Base-by-base conservation (phyloP, 37 sponge, comb jelly and placozoan genomes). In the Eunapius fragilis region DNA sequence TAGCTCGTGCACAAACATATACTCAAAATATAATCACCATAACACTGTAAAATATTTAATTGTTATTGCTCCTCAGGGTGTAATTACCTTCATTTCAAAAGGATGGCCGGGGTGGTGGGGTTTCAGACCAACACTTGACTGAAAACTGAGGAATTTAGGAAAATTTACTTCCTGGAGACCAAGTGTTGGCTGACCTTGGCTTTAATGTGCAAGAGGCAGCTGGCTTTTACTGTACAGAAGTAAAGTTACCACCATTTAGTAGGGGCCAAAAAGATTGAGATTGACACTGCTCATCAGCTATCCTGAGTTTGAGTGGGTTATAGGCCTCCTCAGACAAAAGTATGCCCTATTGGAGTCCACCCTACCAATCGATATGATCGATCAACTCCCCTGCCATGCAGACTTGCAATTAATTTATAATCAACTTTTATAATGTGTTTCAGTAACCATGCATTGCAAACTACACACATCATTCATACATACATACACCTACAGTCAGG, bases 41-140 rank as follows among this genome's bases (percentile, higher is more conserved):
- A 90, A 94, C 37, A 94, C 94, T 49, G 83, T 80, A 6, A 94
- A 94, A 68, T 41, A 76, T 10, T 49, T 91, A 26, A 82, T 91
- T 24, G 89, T 87, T 0, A 87, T 91, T 5, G 77, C 89, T 35
- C 92, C 95, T 28, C 95, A 94, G 35, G 94, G 94, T 0, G 74
- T 49, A 24, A 84, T 94, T 32, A 31, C 86, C 19, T 94, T 76
- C 67, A 77, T 94, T 25, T 90, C 91, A 79, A 70, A 85, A 80
- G 93, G 86, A 17, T 92, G 90, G 47, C 7, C 4, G 4, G 47
- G 47, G 47, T 45, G 47, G 47, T 45, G 9, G 47, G 47, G 47
- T 45, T 45, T 45, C 47, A 45, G 47, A 45, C 47, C 47, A 45
- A 45, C 47, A 45, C 47, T 45, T 45, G 47, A 45, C 47, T 45